Base-by-base conservation (phyloP, 2,113 vertebrate genomes). In the Marmota monax region DNA sequence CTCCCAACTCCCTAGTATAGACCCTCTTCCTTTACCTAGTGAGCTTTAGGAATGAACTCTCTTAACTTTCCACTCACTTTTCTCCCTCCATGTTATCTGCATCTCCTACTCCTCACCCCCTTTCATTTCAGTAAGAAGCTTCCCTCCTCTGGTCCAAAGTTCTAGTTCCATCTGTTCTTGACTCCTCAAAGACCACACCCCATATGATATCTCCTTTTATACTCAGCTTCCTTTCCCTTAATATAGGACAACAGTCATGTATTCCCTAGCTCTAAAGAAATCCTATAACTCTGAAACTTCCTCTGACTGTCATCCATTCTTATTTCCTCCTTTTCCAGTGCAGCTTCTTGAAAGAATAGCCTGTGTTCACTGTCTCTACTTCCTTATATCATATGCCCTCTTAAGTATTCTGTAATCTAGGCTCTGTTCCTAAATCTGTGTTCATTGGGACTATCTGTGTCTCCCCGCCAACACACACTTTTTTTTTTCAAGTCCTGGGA, bases 81-180 rank as follows among this genome's bases (percentile, higher is more conserved):
- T 95, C 93, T 78, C 11, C 58, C 69, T 85, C 74, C n/a, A 42
- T 67, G 34, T 88, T 53, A 53, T 53, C 77, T 95, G 20, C 34
- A 65, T 45, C 17, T 8, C 34, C 29, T 11, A 48, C 27, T 77
- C 22, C 76, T 96, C 29, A 85, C n/a, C 37, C 72, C 32, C 48
- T 94, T 90, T 13, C 67, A 77, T 92, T 73, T 96, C 27, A 84
- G 20, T 83, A 88, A 90, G n/a, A 27, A 87, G 4, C 7, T 1
- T 88, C 63, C 29, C 8, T 95, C 48, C 27, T 95, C 27, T 96
- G 37, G 51, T 56, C 51, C 48, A 83, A n/a, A 37, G 27, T 69
- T 94, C 90, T 94, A 91, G 63, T 72, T 90, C 84, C 23, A 45
- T 88, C 39, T 92, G 13, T 25, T 72, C 37, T 67, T 86, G 84